Evolutionary conservation across 2,888 invertebrate genomes (phyloP), one percentile per base, ranked within the genome.

Genomic region (Hipparchia semele): DNA sequence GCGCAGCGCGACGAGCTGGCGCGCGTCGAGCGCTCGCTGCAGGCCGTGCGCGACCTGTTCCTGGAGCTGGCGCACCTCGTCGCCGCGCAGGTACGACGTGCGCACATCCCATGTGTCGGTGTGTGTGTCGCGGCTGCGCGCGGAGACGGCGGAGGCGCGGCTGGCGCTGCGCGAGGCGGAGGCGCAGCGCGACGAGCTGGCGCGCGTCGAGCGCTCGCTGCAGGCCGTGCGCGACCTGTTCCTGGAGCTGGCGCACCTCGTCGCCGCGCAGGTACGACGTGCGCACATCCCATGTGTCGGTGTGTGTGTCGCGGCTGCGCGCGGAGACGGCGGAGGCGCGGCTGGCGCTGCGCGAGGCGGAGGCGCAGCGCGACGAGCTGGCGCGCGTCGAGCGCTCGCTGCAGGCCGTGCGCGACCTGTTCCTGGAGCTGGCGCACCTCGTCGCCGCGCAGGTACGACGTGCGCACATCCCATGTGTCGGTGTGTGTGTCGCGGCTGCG

Each of bases 11-110:
- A 13, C 23, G 59, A 23, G 13, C 58, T 58, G 58, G 58, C 58
- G 58, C 96, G 97, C 86, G 94, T 98, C 76, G 98, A 98, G 92
- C 95, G 95, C 80, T 96, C 97, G 82, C 95, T 98, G 79, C 87
- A 90, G 61, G 97, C 98, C 85, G 94, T 98, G 73, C 95, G 96
- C 81, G 97, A 97, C 85, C 95, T 98, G 90, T 98, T 98, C 92
- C 91, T 95, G 83, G 97, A 98, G 88, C 96, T 98, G 94, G 97
- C 97, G 61, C 95, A 96, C 88, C 94, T 97, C 69, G 96, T 98
- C 49, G 97, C 97, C 83, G 95, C 95, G 83, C 97, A 96, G 94
- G 96, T 96, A 12, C 23, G 51, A 23, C 7, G 51, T 6, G 4
- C 5, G 5, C n/a, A 13, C 58, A 23, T 23, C 23, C 23, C 23